Percentiles rank a stretch among this genome's conserved stretches.
phyloP scores from a whole-genome alignment of 2,797 vertebrate genomes.

The Malacoctenus gilli region DNA sequence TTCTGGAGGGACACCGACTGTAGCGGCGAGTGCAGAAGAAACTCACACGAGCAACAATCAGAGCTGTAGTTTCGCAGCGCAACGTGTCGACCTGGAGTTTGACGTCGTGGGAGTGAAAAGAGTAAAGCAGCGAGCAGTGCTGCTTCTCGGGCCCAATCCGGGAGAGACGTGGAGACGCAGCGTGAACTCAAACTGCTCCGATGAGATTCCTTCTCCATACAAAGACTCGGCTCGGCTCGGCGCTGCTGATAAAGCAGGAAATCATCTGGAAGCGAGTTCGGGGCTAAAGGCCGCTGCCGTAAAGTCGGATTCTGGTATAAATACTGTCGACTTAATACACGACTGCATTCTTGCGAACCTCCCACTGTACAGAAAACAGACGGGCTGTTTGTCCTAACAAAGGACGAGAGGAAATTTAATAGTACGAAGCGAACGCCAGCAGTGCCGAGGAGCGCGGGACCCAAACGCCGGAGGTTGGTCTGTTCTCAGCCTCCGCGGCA shows the following conservation, averaged over 20 bases:
- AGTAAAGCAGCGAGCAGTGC: too few species aligned
- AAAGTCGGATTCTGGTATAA: slow-evolving; percentile 35
- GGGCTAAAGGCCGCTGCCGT: slow-evolving; percentile 29
- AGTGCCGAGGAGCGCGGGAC: slow-evolving; percentile 33
- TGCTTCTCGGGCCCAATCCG: too few species aligned
- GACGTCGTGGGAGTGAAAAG: too few species aligned
- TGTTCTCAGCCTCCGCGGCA: slow-evolving; percentile 39
- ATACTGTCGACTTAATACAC: slow-evolving; percentile 20
- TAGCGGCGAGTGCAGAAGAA: too few species aligned
- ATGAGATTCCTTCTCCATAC: slow-evolving; percentile 1
- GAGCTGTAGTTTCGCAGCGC: too few species aligned
- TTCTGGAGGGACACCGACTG: too few species aligned
- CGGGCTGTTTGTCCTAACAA: slow-evolving; percentile 22
- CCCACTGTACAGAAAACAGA: slow-evolving; percentile 18
- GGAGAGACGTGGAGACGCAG: too few species aligned
- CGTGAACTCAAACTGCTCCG: background rate
- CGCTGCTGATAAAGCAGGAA: slow-evolving; percentile 43
- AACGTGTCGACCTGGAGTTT: too few species aligned
- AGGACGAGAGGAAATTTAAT: slow-evolving; percentile 62
- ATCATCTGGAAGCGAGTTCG: slow-evolving; percentile 28
- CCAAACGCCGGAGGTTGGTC: slow-evolving; percentile 44
- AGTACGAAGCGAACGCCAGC: slow-evolving; percentile 33
- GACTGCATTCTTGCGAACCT: slow-evolving; percentile 6
- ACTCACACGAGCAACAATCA: too few species aligned
- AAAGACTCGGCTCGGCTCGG: slow-evolving; percentile 21